Evolutionary conservation across 2,113 vertebrate genomes (phyloP).

Genomic region (Cololabis saira): DNA sequence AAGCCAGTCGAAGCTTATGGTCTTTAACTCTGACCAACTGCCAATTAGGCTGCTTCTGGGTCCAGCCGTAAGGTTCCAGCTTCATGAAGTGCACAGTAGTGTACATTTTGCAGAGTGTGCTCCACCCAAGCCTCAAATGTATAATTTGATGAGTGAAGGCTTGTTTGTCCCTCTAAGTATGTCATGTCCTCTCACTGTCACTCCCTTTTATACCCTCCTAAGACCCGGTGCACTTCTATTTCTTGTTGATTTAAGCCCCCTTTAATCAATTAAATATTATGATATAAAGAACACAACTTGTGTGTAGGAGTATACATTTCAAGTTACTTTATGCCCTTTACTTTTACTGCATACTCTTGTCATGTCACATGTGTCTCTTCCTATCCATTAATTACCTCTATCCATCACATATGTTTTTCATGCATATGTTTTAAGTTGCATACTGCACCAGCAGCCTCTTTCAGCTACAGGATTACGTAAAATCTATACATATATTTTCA

Average conservation of each 20-base stretch:
- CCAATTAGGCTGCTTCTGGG: constrained; percentile 74
- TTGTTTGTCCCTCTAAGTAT: constrained; percentile 67
- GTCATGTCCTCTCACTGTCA: constrained; percentile 43
- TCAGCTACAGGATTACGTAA: constrained; percentile 48
- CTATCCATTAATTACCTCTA: background rate
- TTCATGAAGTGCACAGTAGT: constrained; percentile 55
- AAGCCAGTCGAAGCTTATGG: constrained; percentile 64
- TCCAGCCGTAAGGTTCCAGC: constrained; percentile 54
- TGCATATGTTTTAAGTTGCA: background rate
- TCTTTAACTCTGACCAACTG: constrained; percentile 79
- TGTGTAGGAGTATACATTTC: constrained; percentile 3
- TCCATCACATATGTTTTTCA: background rate
- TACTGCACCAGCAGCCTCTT: background rate
- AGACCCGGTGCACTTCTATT: no score
- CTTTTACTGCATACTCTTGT: background rate
- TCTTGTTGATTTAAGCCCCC: no score
- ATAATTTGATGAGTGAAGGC: constrained; percentile 73
- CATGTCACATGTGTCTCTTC: background rate
- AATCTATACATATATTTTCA: constrained; percentile 41
- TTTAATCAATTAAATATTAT: no score
- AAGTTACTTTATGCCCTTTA: constrained; percentile 5
- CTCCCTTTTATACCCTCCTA: constrained; percentile 8
- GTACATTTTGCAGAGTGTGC: constrained; percentile 69
- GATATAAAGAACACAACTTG: no score
- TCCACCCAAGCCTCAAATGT: constrained; percentile 75